These are phyloP conservation scores for Elachura formosa DNA, from an alignment of 2,113 vertebrate species.

Conservation along the genomic window DNA sequence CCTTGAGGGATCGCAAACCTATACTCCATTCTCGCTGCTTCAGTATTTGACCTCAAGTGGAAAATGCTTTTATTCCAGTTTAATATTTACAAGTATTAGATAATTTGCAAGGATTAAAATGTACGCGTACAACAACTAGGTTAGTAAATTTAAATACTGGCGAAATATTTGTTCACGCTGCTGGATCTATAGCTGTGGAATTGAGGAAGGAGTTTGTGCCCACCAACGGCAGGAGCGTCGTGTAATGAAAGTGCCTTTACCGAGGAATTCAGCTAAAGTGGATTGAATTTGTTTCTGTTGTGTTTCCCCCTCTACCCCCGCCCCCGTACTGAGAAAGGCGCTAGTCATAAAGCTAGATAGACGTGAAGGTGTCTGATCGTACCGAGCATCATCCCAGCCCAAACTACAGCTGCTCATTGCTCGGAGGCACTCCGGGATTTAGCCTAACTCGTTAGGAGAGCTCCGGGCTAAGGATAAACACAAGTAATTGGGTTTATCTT, in stretches of 20 bases:
- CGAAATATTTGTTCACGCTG: neutral
- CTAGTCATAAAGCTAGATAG: neutral
- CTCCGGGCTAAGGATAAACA: neutral
- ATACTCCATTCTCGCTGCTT: neutral
- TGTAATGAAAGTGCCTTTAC: neutral
- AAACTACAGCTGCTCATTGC: neutral
- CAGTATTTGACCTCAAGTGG: neutral
- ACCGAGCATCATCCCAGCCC: neutral
- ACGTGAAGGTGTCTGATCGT: neutral
- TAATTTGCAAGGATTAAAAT: neutral
- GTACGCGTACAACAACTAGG: neutral
- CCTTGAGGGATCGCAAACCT: neutral
- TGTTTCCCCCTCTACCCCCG: neutral
- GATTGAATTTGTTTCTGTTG: neutral
- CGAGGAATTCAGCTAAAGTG: neutral
- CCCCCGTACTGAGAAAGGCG: neutral
- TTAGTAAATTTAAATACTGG: neutral
- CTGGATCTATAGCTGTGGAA: neutral
- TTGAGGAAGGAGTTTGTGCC: neutral
- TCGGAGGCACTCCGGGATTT: neutral
- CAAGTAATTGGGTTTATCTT: neutral
- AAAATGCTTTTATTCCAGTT: neutral
- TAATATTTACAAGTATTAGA: neutral
- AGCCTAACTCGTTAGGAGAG: neutral
- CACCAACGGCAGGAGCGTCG: neutral